Percentiles rank a stretch among this genome's conserved stretches.
These are phyloP conservation scores for Napeogenes inachia DNA, from an alignment of 2,888 invertebrate genomes.

Conservation along the genomic window DNA sequence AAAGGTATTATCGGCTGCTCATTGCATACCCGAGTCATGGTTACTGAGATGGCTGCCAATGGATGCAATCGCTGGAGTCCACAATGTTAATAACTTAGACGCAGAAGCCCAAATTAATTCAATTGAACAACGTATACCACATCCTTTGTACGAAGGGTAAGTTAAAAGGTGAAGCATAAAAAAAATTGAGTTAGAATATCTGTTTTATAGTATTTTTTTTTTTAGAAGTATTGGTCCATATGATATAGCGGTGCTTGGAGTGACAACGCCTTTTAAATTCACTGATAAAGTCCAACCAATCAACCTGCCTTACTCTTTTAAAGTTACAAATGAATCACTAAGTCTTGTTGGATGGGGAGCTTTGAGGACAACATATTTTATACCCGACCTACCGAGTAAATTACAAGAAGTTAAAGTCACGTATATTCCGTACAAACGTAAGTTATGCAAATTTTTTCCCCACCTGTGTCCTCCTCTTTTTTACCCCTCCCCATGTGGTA, in stretches of 20 bases:
- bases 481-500: not conserved
- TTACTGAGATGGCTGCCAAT: constrained; percentile 55
- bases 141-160: constrained; percentile 69
- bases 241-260: constrained; percentile 74
- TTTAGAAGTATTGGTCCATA: constrained; percentile 66
- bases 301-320: constrained; percentile 54
- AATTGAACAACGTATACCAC: constrained; percentile 53
- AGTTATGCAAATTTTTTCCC: constrained; percentile 25
- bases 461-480: not conserved
- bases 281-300: constrained; percentile 63
- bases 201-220: constrained; percentile 14
- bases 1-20: constrained; percentile 67
- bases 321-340: constrained; percentile 38
- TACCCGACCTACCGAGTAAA: constrained; percentile 58
- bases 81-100: constrained; percentile 53
- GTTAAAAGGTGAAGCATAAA: constrained; percentile 12
- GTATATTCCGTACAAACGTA: constrained; percentile 58
- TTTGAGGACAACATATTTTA: constrained; percentile 51
- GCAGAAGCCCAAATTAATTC: constrained; percentile 52
- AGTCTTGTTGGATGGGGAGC: constrained; percentile 75
- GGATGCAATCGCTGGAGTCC: constrained; percentile 68
- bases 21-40: constrained; percentile 60
- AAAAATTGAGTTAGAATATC: not conserved
- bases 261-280: constrained; percentile 48
- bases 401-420: constrained; percentile 67